Conservation (phyloP, 2,113 vertebrate species). For the Entomyzon cyanotis region DNA sequence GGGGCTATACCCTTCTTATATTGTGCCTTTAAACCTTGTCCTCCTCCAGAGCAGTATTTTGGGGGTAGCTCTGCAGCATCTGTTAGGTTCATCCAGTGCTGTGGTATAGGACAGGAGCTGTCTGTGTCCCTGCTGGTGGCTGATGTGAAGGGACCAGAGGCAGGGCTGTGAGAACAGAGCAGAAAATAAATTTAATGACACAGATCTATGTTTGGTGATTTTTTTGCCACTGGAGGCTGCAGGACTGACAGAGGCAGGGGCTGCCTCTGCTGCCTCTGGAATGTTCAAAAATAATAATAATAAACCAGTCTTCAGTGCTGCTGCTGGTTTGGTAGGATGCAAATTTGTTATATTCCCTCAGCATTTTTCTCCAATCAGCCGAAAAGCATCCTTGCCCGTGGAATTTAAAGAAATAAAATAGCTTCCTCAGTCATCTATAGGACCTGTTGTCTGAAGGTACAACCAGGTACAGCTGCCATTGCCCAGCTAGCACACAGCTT, state of each 20-base stretch:
- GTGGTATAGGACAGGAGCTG: background rate
- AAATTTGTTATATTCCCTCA: background rate
- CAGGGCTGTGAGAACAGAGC: background rate
- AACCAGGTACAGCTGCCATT: background rate
- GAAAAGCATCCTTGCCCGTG: background rate
- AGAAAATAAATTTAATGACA: background rate
- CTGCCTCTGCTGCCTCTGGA: background rate
- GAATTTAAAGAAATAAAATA: background rate
- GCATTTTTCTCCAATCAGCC: background rate
- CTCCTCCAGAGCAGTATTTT: rapidly evolving
- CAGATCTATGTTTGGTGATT: background rate
- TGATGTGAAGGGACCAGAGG: background rate
- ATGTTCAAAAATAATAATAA: background rate
- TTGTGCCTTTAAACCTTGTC: rapidly evolving
- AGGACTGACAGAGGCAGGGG: background rate
- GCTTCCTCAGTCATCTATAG: background rate
- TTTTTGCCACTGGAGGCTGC: background rate
- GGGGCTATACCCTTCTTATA: background rate
- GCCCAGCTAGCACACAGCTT: rapidly evolving
- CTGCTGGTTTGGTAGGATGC: background rate
- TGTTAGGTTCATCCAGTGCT: background rate
- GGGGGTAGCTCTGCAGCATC: background rate
- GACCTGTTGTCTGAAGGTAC: background rate
- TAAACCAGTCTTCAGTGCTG: background rate
- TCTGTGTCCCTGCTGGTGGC: rapidly evolving